phyloP scores from a whole-genome alignment of 2,113 vertebrate genomes.

The Aviceda subcristata region DNA sequence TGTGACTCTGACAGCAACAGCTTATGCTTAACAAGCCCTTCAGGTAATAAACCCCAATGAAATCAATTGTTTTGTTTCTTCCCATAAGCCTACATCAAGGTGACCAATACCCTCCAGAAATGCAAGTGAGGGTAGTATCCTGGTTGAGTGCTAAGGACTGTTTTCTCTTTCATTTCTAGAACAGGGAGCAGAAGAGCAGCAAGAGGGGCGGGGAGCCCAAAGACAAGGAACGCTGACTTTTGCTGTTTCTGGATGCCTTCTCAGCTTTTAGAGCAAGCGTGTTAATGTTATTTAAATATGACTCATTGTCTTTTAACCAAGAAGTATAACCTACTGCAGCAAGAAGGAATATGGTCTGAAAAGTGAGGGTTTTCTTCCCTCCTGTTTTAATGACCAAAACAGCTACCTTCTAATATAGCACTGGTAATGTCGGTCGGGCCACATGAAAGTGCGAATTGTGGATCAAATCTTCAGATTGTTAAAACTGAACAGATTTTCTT shows the following conservation, averaged over 20 bases:
- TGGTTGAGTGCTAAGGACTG: neutral
- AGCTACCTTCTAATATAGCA: neutral
- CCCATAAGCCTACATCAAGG: neutral
- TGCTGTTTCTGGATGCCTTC: neutral
- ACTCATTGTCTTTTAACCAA: neutral
- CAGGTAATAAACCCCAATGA: neutral
- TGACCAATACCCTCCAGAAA: neutral
- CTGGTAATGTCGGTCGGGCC: neutral
- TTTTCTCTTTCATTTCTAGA: neutral
- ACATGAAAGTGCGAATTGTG: neutral
- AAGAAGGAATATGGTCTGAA: neutral
- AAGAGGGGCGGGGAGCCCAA: neutral
- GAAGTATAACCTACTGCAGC: neutral
- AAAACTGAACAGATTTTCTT: neutral
- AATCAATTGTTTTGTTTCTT: neutral
- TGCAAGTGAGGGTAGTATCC: fast-evolving
- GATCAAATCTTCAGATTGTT: neutral
- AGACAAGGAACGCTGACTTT: neutral
- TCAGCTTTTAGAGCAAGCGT: neutral
- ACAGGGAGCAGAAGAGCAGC: neutral
- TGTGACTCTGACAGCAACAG: neutral
- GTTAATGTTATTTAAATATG: neutral
- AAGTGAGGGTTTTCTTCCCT: neutral
- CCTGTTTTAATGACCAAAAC: neutral
- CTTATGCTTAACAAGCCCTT: neutral